A percentile compares a stretch with the other conserved stretches of the same genome.
Evolutionary conservation across 1,140 invertebrate genomes (phyloP).

Genomic region (Aphelinus certus): DNA sequence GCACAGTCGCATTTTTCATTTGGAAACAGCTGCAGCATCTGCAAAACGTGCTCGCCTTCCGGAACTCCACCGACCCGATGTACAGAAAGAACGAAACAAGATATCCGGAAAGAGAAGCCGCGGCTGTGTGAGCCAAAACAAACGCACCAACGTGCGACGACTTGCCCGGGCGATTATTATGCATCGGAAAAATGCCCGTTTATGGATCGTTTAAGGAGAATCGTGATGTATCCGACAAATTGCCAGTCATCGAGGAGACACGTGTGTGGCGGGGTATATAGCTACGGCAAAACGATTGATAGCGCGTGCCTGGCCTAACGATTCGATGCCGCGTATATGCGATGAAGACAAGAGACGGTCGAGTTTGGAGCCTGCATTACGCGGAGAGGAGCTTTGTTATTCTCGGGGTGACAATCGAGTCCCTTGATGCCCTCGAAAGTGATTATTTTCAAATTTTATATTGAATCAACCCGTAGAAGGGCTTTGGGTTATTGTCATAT

Average conservation of each 20-base stretch:
- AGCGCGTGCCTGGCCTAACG: constrained; percentile 28
- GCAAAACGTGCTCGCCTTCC: constrained; percentile 8
- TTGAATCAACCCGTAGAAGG: too few species aligned
- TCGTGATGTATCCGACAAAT: constrained; percentile 13
- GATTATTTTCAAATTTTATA: too few species aligned
- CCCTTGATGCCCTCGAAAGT: too few species aligned
- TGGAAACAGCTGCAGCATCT: constrained; percentile 7
- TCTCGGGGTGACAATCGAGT: too few species aligned
- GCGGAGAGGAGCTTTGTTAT: too few species aligned
- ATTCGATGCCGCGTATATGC: neutral
- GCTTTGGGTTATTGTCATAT: too few species aligned
- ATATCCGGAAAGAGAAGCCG: neutral
- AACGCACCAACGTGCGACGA: constrained; percentile 9
- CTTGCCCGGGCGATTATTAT: neutral
- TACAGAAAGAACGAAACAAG: constrained; percentile 19
- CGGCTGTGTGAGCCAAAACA: constrained; percentile 7
- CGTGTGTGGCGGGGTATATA: neutral
- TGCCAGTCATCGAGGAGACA: constrained; percentile 13
- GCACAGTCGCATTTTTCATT: neutral
- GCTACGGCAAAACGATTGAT: constrained; percentile 22
- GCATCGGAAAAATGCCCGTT: neutral
- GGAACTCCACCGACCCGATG: neutral
- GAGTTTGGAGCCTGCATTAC: too few species aligned
- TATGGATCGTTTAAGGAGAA: constrained; percentile 14
- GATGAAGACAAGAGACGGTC: too few species aligned